Base-by-base conservation (phyloP, 2,888 invertebrate genomes). In the Timema cristinae region DNA sequence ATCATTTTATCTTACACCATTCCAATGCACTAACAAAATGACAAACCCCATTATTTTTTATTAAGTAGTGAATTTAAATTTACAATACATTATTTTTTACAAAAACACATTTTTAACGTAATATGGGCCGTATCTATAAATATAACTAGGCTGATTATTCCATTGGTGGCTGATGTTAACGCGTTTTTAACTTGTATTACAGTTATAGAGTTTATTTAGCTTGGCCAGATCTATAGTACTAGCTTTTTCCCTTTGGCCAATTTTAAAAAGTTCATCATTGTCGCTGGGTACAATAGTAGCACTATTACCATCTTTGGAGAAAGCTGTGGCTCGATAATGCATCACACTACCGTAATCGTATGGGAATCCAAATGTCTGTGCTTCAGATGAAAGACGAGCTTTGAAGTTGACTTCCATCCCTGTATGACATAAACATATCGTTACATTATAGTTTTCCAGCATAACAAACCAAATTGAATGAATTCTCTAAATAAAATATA, bases 291-390 rank as follows among this genome's bases (percentile, higher is more conserved):
- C 78, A 66, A 86, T 84, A 5, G 86, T 85, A 8, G 76, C 75
- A 49, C 81, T 79, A 72, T 77, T 77, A 5, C 81, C 80, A 76
- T 86, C 83, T 47, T 79, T 80, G 68, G 85, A 84, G 76, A 86
- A 86, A 5, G 84, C 84, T 73, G 81, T 80, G 68, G 82, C 81
- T 67, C 83, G 82, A 77, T 86, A 86, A 77, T 80, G 80, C 79
- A 80, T 79, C n/a, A 80, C 79, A 63, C 79, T 79, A 49, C 75
- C 77, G 70, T 78, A 78, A 71, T 79, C 79, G 73, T 79, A 79
- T 0, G 79, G 79, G 63, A 79, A 73, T 2, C 76, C 76, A 11
- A 77, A 71, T 11, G 75, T 76, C 16, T 77, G 76, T 6, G 76
- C 75, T 52, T 79, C 78, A 47, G 75, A 74, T 7, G 75, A 71